Conservation (phyloP, 1,140 invertebrate genomes). For the Drosophila busckii region DNA sequence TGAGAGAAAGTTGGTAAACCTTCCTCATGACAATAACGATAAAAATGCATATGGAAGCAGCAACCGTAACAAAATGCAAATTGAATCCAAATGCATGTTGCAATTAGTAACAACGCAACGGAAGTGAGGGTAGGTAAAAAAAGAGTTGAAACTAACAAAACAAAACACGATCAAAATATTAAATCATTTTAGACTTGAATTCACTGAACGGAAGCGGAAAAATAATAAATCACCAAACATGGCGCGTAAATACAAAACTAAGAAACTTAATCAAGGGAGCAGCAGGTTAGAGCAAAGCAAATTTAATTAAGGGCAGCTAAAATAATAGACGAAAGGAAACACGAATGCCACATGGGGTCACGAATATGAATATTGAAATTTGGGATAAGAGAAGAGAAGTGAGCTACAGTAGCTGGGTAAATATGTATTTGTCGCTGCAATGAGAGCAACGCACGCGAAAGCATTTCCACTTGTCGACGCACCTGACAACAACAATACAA, state of each 20-base stretch:
- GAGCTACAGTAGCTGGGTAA: conserved; percentile 43
- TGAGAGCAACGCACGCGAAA: conserved; percentile 71
- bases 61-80: conserved; percentile 19
- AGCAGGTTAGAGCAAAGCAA: conserved; percentile 19
- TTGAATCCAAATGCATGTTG: conserved; percentile 21
- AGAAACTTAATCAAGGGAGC: too few species aligned
- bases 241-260: too few species aligned
- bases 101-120: conserved; percentile 23
- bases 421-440: conserved; percentile 67
- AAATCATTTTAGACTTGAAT: not conserved
- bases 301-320: too few species aligned
- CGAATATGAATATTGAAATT: too few species aligned
- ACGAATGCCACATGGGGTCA: too few species aligned
- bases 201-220: conserved; percentile 37
- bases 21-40: not conserved
- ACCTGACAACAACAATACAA: conserved; percentile 49
- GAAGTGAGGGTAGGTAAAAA: conserved; percentile 23
- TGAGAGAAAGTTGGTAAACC: conserved; percentile 35
- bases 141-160: conserved; percentile 15
- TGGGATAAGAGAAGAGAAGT: too few species aligned
- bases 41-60: not conserved
- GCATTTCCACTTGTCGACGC: conserved; percentile 68
- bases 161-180: conserved; percentile 6
- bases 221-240: conserved; percentile 8
- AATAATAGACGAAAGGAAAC: too few species aligned